A percentile compares a stretch with the other conserved stretches of the same genome.
Evolutionary conservation across 2,797 vertebrate genomes (phyloP).

Genomic region (Acanthopagrus latus): DNA sequence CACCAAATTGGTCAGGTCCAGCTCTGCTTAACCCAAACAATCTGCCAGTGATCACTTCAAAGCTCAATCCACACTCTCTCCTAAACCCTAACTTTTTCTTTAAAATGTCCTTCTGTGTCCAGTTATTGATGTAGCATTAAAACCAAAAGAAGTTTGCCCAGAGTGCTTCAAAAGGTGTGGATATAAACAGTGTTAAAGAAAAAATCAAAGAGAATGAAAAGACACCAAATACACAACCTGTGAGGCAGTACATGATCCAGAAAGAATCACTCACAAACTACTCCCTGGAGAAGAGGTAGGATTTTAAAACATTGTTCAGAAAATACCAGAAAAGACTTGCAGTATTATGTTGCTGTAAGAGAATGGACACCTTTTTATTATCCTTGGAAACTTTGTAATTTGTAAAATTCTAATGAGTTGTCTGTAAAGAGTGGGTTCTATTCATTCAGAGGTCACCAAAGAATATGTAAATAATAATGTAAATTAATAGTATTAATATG

Average conservation of each 20-base stretch:
- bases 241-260: background rate
- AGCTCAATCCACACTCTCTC: background rate
- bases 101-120: conserved; percentile 7
- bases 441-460: background rate
- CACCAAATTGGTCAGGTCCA: too few relatives aligned
- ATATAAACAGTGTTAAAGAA: conserved; percentile 6
- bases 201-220: conserved; percentile 10
- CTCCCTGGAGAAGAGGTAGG: background rate
- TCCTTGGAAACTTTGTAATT: background rate
- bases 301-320: background rate
- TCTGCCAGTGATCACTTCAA: conserved; percentile 12
- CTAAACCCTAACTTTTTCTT: background rate
- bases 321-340: background rate
- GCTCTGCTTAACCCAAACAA: background rate
- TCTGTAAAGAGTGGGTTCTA: background rate
- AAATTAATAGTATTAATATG: background rate
- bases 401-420: background rate
- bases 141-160: background rate
- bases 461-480: background rate
- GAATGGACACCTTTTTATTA: background rate
- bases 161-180: background rate
- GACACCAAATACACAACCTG: background rate
- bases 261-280: conserved; percentile 5
- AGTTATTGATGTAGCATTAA: background rate
- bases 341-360: background rate